A percentile compares a stretch with the other conserved stretches of the same genome.
Evolutionary conservation across 2,113 vertebrate genomes (phyloP).

Genomic region (Leucopsar rothschildi): DNA sequence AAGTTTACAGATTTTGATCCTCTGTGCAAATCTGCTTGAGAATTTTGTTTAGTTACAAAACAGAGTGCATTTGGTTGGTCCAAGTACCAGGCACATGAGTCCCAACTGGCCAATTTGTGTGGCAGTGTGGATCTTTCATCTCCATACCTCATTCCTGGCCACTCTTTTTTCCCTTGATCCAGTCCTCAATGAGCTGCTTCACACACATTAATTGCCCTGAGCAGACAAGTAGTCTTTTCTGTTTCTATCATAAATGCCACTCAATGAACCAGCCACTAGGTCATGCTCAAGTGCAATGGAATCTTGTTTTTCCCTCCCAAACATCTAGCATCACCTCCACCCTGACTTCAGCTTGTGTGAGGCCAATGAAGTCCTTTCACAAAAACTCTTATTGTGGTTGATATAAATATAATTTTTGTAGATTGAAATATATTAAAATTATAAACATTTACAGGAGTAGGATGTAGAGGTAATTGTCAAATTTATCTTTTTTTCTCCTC

Average conservation of each 20-base stretch:
- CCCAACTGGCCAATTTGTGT: neutral
- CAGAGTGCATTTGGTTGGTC: constrained; percentile 19
- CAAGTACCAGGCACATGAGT: neutral
- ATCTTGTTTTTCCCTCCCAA: constrained; percentile 40
- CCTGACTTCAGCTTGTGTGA: neutral
- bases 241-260: constrained; percentile 66
- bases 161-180: neutral
- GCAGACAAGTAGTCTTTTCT: constrained; percentile 49
- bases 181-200: neutral
- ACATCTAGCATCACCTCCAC: constrained; percentile 40
- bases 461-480: neutral
- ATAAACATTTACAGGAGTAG: neutral
- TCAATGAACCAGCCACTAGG: constrained; percentile 75
- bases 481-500: neutral
- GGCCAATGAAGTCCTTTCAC: neutral
- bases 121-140: neutral
- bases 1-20: constrained; percentile 49
- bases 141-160: neutral
- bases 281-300: constrained; percentile 77
- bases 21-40: constrained; percentile 17
- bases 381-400: neutral
- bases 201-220: constrained; percentile 5
- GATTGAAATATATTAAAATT: neutral
- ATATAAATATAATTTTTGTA: neutral
- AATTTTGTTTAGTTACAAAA: constrained; percentile 45